Percentiles rank a stretch among this genome's conserved stretches.
Conservation (phyloP, 2,797 vertebrate genomes). For the Acrossocheilus fasciatus region DNA sequence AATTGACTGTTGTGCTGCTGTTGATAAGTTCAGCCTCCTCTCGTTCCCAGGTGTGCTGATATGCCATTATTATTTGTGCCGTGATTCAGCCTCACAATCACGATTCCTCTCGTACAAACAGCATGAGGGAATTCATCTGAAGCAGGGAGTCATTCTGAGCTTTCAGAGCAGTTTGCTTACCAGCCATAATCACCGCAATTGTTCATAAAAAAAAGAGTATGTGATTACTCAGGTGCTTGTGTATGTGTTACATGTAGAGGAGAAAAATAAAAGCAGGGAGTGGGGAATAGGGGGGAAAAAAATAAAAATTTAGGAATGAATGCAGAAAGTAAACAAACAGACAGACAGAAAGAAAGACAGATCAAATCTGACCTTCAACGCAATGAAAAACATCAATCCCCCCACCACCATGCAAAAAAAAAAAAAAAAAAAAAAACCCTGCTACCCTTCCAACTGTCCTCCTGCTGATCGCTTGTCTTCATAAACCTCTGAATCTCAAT, state of each 20-base stretch:
- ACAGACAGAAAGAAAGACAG: constrained; percentile 4
- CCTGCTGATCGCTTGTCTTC: constrained; percentile 69
- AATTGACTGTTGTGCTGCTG: constrained; percentile 20
- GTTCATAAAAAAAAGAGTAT: constrained; percentile 23
- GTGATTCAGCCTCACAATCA: constrained; percentile 51
- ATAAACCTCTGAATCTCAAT: constrained; percentile 76
- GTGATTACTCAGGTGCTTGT: constrained; percentile 33
- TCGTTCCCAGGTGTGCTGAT: constrained; percentile 51
- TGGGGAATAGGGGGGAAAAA: background rate
- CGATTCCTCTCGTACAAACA: constrained; percentile 24
- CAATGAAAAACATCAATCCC: constrained; percentile 14
- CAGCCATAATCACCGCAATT: constrained; percentile 45
- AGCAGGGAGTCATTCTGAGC: constrained; percentile 34
- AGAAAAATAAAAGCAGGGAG: constrained; percentile 5
- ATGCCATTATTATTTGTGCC: constrained; percentile 50
- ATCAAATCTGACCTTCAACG: constrained; percentile 40
- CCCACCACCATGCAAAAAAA: background rate
- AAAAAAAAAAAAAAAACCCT: background rate
- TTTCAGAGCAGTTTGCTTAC: constrained; percentile 52
- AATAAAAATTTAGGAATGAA: constrained; percentile 1
- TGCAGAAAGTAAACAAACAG: constrained; percentile 35
- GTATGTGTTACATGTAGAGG: constrained; percentile 26
- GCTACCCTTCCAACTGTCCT: constrained; percentile 36
- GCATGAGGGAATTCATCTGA: constrained; percentile 48
- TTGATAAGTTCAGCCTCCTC: constrained; percentile 35